These are phyloP conservation scores for Apamea monoglypha DNA, from an alignment of 2,888 invertebrate genomes.

Conservation along the genomic window DNA sequence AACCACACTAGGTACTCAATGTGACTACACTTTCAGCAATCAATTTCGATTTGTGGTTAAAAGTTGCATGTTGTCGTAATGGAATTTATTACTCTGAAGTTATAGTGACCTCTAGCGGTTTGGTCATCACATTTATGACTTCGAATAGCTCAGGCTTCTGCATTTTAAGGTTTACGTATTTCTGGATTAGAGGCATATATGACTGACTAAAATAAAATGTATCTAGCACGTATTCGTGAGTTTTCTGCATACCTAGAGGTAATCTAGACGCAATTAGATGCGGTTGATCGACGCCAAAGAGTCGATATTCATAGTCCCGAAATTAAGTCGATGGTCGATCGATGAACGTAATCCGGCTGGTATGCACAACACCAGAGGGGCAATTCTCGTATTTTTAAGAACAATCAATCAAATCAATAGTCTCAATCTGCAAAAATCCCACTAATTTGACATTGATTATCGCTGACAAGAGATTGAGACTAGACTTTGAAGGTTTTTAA, in stretches of 20 bases:
- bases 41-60: conserved; percentile 11
- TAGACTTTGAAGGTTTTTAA: too few species aligned
- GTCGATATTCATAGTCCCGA: not conserved
- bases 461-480: too few species aligned
- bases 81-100: conserved; percentile 8
- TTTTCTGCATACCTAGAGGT: not conserved
- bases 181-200: not conserved
- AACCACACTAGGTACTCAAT: not conserved
- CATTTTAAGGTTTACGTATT: not conserved
- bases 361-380: not conserved
- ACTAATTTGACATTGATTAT: too few species aligned
- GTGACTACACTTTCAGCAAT: conserved; percentile 33
- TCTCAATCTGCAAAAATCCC: too few species aligned
- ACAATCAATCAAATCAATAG: too few species aligned
- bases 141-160: not conserved
- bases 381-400: too few species aligned
- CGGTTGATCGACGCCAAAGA: not conserved
- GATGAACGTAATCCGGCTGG: not conserved
- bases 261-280: not conserved
- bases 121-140: not conserved
- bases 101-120: not conserved
- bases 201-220: not conserved
- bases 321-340: not conserved
- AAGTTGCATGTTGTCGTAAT: conserved; percentile 2
- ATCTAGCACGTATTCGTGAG: not conserved